Evolutionary conservation across 1,140 invertebrate genomes (phyloP).

Genomic region (Cotesia typhae): DNA sequence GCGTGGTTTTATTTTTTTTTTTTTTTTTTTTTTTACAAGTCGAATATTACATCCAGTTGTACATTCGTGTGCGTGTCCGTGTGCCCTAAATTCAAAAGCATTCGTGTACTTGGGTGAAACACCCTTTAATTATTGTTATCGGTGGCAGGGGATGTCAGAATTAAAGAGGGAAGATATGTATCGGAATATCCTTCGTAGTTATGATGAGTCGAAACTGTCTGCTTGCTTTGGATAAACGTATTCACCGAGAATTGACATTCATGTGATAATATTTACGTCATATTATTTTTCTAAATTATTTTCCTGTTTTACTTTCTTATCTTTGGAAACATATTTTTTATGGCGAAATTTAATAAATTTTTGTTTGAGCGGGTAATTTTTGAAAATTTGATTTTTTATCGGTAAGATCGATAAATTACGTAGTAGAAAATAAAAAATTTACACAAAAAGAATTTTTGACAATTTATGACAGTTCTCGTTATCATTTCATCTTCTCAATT

Average conservation of each 20-base stretch:
- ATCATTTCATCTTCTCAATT: no score
- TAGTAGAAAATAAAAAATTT: no score
- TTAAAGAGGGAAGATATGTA: conserved; percentile 24
- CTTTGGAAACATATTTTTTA: not conserved
- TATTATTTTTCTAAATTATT: no score
- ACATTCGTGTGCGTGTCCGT: conserved; percentile 10
- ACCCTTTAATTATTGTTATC: conserved; percentile 35
- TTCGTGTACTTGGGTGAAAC: conserved; percentile 19
- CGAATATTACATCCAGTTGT: not conserved
- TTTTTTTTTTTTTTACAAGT: not conserved
- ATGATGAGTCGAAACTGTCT: conserved; percentile 6
- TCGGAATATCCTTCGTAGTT: conserved; percentile 16
- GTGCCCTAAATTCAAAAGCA: conserved; percentile 35
- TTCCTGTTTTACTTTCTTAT: no score
- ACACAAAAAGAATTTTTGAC: no score
- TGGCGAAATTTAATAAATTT: not conserved
- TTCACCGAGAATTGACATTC: not conserved
- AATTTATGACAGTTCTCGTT: no score
- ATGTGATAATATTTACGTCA: conserved; percentile 3
- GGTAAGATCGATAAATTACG: no score
- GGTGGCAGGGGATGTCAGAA: conserved; percentile 24
- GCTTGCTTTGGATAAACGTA: not conserved
- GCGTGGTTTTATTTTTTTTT: not conserved
- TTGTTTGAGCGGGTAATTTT: no score
- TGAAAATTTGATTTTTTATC: no score